Evolutionary conservation across 2,888 invertebrate genomes (phyloP).

Genomic region (Patella caerulea): DNA sequence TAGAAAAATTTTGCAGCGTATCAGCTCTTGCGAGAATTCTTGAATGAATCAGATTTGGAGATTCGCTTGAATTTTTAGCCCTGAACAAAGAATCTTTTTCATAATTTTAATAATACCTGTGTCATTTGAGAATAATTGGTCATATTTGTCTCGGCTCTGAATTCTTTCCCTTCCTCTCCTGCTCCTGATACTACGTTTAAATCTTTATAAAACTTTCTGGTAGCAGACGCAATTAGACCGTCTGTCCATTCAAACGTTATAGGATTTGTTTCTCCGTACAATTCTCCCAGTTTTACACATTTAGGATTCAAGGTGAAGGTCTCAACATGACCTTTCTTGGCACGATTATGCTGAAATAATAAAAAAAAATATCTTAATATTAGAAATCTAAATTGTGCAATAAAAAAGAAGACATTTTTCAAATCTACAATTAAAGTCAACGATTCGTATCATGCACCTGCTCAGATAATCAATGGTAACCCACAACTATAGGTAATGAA

Average conservation of each 20-base stretch:
- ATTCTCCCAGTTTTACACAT: slow-evolving; percentile 68
- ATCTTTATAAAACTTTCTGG: slow-evolving; percentile 63
- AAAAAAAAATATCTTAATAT: slow-evolving; percentile 7
- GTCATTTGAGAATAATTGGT: slow-evolving; percentile 43
- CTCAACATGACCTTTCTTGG: slow-evolving; percentile 69
- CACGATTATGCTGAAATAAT: slow-evolving; percentile 49
- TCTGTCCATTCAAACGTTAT: slow-evolving; percentile 71
- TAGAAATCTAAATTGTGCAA: background rate
- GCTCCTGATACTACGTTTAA: slow-evolving; percentile 29
- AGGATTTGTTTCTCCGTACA: slow-evolving; percentile 70
- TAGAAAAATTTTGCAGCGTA: no score
- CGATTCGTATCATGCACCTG: background rate
- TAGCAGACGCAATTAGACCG: slow-evolving; percentile 69
- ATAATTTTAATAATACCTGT: slow-evolving; percentile 36
- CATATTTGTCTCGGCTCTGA: slow-evolving; percentile 27
- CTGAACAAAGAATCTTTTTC: no score
- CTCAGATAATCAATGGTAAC: no score
- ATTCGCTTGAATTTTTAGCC: no score
- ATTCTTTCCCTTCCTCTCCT: slow-evolving; percentile 29
- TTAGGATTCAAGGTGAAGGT: slow-evolving; percentile 70
- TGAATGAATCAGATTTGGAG: no score
- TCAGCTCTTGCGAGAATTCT: no score
- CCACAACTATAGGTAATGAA: no score
- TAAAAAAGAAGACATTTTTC: slow-evolving; percentile 26
- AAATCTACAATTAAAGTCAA: background rate